Percentiles rank a stretch among this genome's conserved stretches.
These are phyloP conservation scores for Amphipyra berbera DNA, from an alignment of 2,888 invertebrate genomes.

Conservation along the genomic window DNA sequence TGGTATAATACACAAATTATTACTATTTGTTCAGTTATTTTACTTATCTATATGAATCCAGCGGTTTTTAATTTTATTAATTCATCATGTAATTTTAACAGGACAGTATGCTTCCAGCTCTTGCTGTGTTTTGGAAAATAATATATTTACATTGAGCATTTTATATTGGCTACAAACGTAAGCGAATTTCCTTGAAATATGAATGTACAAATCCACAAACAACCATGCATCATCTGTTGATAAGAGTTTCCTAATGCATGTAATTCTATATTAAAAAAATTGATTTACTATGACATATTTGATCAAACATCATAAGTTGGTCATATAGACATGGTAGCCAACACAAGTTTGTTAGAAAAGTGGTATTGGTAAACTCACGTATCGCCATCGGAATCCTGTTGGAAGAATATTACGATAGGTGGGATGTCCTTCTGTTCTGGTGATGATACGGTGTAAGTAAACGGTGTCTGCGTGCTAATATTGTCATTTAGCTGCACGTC, in stretches of 20 bases:
- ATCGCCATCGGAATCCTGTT: conserved; percentile 95
- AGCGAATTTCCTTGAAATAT: neutral
- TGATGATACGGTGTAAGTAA: conserved; percentile 49
- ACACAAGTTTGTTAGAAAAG: neutral
- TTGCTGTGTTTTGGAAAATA: neutral
- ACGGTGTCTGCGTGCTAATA: conserved; percentile 25
- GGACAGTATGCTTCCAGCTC: no score
- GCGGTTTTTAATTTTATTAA: neutral
- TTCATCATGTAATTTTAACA: neutral
- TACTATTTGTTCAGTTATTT: neutral
- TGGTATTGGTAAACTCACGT: conserved; percentile 91
- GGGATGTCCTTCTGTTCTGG: conserved; percentile 67
- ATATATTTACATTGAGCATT: neutral
- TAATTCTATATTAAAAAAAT: neutral
- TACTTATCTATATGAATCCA: neutral
- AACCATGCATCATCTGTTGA: neutral
- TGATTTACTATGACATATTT: conserved; percentile 6
- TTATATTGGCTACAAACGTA: neutral
- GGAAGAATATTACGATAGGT: conserved; percentile 92
- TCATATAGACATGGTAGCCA: conserved; percentile 4
- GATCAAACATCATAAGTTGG: conserved; percentile 11
- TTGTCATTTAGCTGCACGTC: conserved; percentile 58
- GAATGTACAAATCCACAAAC: neutral
- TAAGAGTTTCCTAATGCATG: neutral
- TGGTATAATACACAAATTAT: neutral